Evolutionary conservation across 1,140 invertebrate species (phyloP).

Genomic region (Cecropterus lyciades): DNA sequence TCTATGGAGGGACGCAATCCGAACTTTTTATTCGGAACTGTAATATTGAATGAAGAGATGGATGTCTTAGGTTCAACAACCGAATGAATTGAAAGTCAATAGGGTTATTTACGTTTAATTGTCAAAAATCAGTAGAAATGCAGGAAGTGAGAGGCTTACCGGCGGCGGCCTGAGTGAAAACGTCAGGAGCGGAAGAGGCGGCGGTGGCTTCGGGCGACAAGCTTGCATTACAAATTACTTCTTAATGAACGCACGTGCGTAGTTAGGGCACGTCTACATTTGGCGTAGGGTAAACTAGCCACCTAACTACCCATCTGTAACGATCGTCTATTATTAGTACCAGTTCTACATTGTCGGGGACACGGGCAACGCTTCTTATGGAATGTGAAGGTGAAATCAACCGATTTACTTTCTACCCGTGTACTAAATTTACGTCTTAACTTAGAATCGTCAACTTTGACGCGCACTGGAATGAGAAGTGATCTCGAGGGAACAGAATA

Average conservation of each 20-base stretch:
- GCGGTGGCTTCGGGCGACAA: constrained; percentile 53
- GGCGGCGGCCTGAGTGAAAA: constrained; percentile 67
- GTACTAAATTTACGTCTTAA: background rate
- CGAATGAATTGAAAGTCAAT: constrained; percentile 53
- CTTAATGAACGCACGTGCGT: constrained; percentile 70
- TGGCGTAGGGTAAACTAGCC: constrained; percentile 24
- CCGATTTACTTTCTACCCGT: constrained; percentile 1
- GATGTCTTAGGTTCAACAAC: constrained; percentile 48
- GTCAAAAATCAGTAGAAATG: constrained; percentile 67
- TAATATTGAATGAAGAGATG: too few relatives aligned
- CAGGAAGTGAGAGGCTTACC: constrained; percentile 76
- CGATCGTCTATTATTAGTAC: constrained; percentile 3
- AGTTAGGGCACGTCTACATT: constrained; percentile 22
- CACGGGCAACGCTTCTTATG: background rate
- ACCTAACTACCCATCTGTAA: constrained; percentile 1
- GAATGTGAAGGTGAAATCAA: constrained; percentile 14
- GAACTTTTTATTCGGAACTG: too few relatives aligned
- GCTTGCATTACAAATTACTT: constrained; percentile 76
- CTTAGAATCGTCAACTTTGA: background rate
- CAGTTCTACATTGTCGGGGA: constrained; percentile 5
- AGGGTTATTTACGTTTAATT: constrained; percentile 61
- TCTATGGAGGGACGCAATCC: too few relatives aligned
- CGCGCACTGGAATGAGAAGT: background rate
- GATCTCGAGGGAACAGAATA: background rate
- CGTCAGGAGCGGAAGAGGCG: constrained; percentile 64